phyloP scores from a whole-genome alignment of 2,888 invertebrate genomes.

The Polia nebulosa region DNA sequence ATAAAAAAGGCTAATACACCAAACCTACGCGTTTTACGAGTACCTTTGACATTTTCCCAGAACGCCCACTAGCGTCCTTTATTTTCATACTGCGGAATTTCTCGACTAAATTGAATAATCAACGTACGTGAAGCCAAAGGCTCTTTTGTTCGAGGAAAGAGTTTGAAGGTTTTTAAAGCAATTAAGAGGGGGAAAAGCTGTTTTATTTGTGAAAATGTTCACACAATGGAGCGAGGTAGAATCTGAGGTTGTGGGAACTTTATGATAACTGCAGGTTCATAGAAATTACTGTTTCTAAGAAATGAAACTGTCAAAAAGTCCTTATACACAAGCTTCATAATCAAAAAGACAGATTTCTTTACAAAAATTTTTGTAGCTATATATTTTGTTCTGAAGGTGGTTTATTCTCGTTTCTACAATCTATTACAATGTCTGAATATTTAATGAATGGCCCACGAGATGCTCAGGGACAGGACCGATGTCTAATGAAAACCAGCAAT shows the following conservation, averaged over 20 bases:
- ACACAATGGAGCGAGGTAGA: background rate
- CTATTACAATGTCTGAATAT: constrained; percentile 23
- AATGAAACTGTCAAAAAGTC: background rate
- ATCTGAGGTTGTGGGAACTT: too few relatives aligned
- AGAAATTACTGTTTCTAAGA: background rate
- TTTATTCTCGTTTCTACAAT: constrained; percentile 3
- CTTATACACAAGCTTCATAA: background rate
- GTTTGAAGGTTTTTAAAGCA: constrained; percentile 8
- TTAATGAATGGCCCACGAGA: constrained; percentile 23
- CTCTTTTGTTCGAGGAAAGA: background rate
- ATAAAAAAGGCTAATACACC: constrained; percentile 33
- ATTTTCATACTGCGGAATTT: constrained; percentile 53
- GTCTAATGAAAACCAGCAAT: constrained; percentile 37
- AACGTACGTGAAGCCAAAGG: constrained; percentile 21
- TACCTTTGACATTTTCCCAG: constrained; percentile 77
- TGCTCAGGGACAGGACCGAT: constrained; percentile 11
- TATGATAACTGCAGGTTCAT: background rate
- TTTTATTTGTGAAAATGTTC: constrained; percentile 5
- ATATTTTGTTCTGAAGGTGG: background rate
- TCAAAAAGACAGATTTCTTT: background rate
- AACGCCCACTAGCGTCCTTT: constrained; percentile 57
- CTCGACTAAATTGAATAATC: constrained; percentile 41
- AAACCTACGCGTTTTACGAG: constrained; percentile 55
- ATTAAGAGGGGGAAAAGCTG: background rate
- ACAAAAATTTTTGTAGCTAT: background rate